Percentiles rank a stretch among this genome's conserved stretches.
These are phyloP conservation scores for Peucedramus taeniatus DNA, from an alignment of 2,113 vertebrate genomes.

Conservation along the genomic window DNA sequence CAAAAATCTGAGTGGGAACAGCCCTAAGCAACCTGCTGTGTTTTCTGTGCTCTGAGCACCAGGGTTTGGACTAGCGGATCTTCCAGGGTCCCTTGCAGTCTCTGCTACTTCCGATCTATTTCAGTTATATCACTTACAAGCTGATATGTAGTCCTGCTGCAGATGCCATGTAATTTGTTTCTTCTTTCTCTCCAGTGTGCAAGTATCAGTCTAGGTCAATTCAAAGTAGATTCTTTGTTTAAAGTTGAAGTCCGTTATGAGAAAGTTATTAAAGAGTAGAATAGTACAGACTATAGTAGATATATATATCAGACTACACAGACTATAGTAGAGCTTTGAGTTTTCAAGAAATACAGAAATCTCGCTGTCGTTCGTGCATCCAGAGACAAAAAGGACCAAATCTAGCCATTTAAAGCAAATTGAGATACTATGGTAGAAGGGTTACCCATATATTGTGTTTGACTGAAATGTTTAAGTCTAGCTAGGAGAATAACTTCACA, in stretches of 20 bases:
- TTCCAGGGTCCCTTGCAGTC: background rate
- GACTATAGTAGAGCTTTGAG: background rate
- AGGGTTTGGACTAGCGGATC: background rate
- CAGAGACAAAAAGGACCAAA: background rate
- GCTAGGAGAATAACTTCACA: background rate
- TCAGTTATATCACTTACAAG: background rate
- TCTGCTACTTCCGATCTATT: background rate
- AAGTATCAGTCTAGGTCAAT: background rate
- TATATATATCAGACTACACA: no score
- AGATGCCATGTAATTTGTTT: background rate
- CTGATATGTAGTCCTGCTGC: background rate
- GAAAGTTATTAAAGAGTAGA: background rate
- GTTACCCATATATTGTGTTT: background rate
- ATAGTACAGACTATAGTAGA: background rate
- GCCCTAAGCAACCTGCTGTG: background rate
- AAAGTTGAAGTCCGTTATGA: background rate
- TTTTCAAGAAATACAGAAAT: background rate
- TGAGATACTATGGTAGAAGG: background rate
- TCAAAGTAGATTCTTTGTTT: background rate
- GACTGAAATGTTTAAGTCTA: background rate
- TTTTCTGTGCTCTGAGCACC: background rate
- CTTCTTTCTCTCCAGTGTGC: background rate
- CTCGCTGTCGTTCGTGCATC: background rate
- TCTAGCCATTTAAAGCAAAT: background rate
- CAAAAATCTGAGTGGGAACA: background rate